Evolutionary conservation across 2,113 vertebrate species (phyloP).

Genomic region (Petromus typicus): DNA sequence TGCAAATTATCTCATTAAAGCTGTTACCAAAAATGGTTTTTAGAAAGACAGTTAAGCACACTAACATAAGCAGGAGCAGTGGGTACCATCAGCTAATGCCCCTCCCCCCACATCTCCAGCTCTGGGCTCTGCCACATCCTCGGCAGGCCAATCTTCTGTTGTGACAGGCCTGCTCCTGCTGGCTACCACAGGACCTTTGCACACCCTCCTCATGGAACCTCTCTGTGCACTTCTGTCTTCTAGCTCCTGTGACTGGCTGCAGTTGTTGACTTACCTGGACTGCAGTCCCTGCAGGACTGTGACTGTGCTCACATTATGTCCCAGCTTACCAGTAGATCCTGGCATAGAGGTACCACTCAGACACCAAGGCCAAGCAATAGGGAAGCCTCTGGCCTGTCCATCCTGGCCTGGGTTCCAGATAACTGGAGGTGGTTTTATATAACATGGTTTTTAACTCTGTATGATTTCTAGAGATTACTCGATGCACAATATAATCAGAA

Average conservation of each 20-base stretch:
- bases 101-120: fast-evolving
- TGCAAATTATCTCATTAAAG: not conserved
- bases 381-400: not conserved
- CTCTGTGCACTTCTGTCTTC: too few species aligned
- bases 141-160: not conserved
- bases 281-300: not conserved
- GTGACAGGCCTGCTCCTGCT: not conserved
- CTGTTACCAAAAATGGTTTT: not conserved
- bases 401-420: fast-evolving
- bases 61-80: not conserved
- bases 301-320: not conserved
- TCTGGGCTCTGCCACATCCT: not conserved
- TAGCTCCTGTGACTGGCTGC: too few species aligned
- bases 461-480: not conserved
- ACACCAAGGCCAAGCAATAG: not conserved
- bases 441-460: fast-evolving
- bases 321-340: not conserved
- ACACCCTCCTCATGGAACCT: not conserved
- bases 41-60: not conserved
- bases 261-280: too few species aligned
- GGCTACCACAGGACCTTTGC: not conserved
- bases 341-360: not conserved
- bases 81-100: not conserved
- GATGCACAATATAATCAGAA: too few species aligned
- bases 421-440: not conserved